These are phyloP conservation scores for Lathronympha strigana DNA, from an alignment of 2,888 invertebrate species.

Conservation along the genomic window DNA sequence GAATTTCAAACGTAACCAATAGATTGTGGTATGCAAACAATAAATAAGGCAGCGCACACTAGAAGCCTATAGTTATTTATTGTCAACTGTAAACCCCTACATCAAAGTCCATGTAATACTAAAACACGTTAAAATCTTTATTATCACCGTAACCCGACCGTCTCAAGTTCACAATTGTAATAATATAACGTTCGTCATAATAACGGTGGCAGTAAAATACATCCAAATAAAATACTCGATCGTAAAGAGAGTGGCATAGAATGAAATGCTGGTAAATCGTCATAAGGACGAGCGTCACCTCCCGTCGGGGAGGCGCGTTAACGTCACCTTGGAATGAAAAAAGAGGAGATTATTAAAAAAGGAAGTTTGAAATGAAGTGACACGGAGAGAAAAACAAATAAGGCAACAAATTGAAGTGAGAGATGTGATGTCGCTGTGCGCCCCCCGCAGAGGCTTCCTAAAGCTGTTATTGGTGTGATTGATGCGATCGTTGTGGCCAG, in stretches of 20 bases:
- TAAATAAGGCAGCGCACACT: constrained; percentile 8
- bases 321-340: constrained; percentile 81
- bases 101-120: constrained; percentile 26
- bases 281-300: constrained; percentile 62
- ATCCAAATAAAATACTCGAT: constrained; percentile 77
- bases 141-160: constrained; percentile 53
- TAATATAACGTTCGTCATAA: constrained; percentile 76
- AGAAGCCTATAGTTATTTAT: constrained; percentile 25
- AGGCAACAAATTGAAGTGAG: constrained; percentile 78
- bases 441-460: constrained; percentile 66
- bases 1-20: not conserved
- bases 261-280: constrained; percentile 78
- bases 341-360: constrained; percentile 73
- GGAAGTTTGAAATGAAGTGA: constrained; percentile 76
- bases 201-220: constrained; percentile 78
- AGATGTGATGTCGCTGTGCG: constrained; percentile 74
- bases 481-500: constrained; percentile 67
- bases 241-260: constrained; percentile 79
- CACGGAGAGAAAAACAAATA: constrained; percentile 75
- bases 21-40: not conserved
- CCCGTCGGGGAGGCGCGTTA: constrained; percentile 74
- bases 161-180: constrained; percentile 53
- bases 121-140: constrained; percentile 56
- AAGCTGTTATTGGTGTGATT: constrained; percentile 65
- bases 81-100: constrained; percentile 25